Conservation (phyloP, 2,797 vertebrate genomes). For the Esox masquinongy region DNA sequence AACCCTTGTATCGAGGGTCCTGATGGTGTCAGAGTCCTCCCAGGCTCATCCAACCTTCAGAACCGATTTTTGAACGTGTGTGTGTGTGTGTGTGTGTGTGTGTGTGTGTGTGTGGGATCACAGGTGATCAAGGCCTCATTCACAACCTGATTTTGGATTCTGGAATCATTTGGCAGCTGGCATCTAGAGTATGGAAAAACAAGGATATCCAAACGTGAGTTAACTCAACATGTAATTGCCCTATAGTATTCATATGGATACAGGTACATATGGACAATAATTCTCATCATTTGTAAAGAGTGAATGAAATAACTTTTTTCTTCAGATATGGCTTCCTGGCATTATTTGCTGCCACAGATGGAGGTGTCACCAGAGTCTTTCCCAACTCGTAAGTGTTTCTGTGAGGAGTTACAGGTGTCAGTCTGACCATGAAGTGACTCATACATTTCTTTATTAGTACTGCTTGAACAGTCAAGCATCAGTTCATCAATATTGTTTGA, state of each 20-base stretch:
- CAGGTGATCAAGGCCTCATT: conserved; percentile 93
- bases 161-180: conserved; percentile 90
- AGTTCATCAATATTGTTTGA: background rate
- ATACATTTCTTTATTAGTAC: background rate
- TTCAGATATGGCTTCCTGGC: conserved; percentile 94
- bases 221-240: background rate
- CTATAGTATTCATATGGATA: background rate
- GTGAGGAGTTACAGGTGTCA: background rate
- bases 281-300: background rate
- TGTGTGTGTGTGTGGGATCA: background rate
- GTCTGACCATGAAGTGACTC: background rate
- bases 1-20: too few relatives aligned
- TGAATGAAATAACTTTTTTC: conserved; percentile 1
- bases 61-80: too few relatives aligned
- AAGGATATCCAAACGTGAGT: conserved; percentile 94
- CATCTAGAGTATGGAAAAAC: conserved; percentile 91
- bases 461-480: background rate
- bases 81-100: background rate
- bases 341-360: conserved; percentile 92
- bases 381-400: conserved; percentile 89
- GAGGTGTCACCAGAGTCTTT: conserved; percentile 93
- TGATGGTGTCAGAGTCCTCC: too few relatives aligned
- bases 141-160: conserved; percentile 97
- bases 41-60: too few relatives aligned
- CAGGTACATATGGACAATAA: background rate